phyloP scores from a whole-genome alignment of 2,888 invertebrate species.

The Eudemis profundana region DNA sequence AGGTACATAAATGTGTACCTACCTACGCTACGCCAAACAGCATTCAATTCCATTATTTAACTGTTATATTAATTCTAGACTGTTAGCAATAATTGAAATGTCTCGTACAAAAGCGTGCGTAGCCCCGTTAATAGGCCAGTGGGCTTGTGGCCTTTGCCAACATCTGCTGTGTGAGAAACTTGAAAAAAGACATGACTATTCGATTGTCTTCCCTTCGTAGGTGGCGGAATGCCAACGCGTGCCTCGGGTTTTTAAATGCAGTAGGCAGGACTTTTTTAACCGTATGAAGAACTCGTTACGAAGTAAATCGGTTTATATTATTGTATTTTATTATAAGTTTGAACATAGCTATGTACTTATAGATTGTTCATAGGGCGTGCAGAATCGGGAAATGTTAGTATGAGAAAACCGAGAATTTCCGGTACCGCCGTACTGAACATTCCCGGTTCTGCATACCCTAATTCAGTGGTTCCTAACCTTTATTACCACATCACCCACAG shows the following conservation, averaged over 20 bases:
- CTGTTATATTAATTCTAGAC: slow-evolving; percentile 34
- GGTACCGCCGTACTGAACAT: no score
- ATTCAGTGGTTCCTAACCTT: no score
- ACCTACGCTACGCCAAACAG: background rate
- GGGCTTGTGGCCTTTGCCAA: slow-evolving; percentile 68
- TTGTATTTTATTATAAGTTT: no score
- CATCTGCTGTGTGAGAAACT: slow-evolving; percentile 74
- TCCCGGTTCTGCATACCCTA: no score
- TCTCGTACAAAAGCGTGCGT: slow-evolving; percentile 58
- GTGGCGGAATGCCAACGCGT: slow-evolving; percentile 58
- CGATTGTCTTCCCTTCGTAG: slow-evolving; percentile 58
- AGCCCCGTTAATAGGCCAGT: slow-evolving; percentile 63
- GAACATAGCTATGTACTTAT: no score
- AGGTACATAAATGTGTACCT: no score
- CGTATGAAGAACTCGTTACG: slow-evolving; percentile 5
- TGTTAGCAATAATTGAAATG: slow-evolving; percentile 68
- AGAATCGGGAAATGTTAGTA: no score
- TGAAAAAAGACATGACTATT: slow-evolving; percentile 56
- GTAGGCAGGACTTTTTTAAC: slow-evolving; percentile 6
- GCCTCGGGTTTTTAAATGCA: slow-evolving; percentile 15
- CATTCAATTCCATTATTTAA: background rate
- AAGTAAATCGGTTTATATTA: no score
- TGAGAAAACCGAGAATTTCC: no score
- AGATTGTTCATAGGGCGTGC: no score
- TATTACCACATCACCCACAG: no score